Evolutionary conservation across 1,140 invertebrate species (phyloP), one percentile per base, ranked within the genome.

Genomic region (Carcinoscorpius rotundicauda): DNA sequence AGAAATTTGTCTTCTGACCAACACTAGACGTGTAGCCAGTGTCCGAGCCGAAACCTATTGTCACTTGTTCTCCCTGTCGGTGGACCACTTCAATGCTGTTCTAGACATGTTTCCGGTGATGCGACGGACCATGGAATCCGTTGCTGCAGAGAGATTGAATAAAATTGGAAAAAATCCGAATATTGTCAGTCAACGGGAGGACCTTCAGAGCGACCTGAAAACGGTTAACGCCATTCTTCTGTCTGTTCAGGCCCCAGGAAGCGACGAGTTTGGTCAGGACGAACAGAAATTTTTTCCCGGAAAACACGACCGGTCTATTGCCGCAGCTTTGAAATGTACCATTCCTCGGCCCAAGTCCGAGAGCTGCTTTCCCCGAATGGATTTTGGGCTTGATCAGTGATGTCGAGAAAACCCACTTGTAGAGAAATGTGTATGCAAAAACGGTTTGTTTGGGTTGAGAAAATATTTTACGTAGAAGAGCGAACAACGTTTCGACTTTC

Each of bases 161-260:
- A 97, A 97, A 82, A 96, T 98, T 75, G 95, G 95, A 62, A 97
- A 97, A 81, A 96, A 97, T 81, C 93, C 93, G 58, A 95, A 92
- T 75, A 84, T 97, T 71, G 91, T 98, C 68, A 88, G 89, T 67
- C 91, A 93, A 74, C 83, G 91, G 62, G 91, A 94, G 60, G 64
- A 65, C 61, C 55, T 68, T 48, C 66, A 70, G 63, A 63, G 64
- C 64, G 69, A 70, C 64, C 60, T 70, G 62, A 70, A 68, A 52
- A 64, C 69, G 5, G 69, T 70, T 11, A 68, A 68, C 58, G 69
- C 64, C 57, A 58, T 69, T 60, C 62, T 70, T 10, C 57, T 61
- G 51, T 57, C 55, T 57, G 63, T 51, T 51, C 55, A 64, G 50
- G 63, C 51, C 6, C 10, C 48, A 63, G 61, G 4, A 11, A 68